Percentiles rank a stretch among this genome's conserved stretches.
phyloP scores from a whole-genome alignment of 2,797 vertebrate genomes.

The Halcyon chelicuti region DNA sequence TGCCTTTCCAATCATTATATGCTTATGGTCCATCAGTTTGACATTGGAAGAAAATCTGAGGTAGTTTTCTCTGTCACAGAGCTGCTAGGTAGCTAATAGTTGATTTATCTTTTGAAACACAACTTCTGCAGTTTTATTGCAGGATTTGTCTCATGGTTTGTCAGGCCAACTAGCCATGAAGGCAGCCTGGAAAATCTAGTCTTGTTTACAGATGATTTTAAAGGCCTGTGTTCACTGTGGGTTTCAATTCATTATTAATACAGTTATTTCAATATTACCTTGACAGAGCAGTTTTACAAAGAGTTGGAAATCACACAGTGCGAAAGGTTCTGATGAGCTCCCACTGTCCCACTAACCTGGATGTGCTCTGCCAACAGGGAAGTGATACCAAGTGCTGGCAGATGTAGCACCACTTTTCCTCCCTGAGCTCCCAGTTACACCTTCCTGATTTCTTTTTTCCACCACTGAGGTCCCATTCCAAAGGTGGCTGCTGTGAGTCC shows the following conservation, averaged over 20 bases:
- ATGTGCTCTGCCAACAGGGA: background rate
- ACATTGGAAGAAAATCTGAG: background rate
- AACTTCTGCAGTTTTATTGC: background rate
- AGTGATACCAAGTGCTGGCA: background rate
- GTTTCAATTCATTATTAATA: background rate
- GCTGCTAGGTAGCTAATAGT: background rate
- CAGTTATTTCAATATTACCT: background rate
- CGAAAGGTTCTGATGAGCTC: background rate
- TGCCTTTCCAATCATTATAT: background rate
- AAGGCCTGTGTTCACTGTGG: background rate
- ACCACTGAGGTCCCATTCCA: accelerated
- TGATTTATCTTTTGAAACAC: background rate
- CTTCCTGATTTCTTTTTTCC: background rate
- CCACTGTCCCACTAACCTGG: accelerated
- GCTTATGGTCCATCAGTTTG: background rate
- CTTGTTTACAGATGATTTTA: background rate
- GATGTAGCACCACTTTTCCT: too few species aligned
- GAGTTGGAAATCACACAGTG: background rate
- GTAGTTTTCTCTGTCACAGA: background rate
- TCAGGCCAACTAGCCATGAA: background rate
- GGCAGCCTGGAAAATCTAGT: background rate
- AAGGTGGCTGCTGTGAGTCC: background rate
- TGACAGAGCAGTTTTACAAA: background rate
- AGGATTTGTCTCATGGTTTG: background rate
- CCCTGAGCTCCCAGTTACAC: background rate